These are phyloP conservation scores for Sericinus montela DNA, from an alignment of 2,888 invertebrate species.

Conservation along the genomic window DNA sequence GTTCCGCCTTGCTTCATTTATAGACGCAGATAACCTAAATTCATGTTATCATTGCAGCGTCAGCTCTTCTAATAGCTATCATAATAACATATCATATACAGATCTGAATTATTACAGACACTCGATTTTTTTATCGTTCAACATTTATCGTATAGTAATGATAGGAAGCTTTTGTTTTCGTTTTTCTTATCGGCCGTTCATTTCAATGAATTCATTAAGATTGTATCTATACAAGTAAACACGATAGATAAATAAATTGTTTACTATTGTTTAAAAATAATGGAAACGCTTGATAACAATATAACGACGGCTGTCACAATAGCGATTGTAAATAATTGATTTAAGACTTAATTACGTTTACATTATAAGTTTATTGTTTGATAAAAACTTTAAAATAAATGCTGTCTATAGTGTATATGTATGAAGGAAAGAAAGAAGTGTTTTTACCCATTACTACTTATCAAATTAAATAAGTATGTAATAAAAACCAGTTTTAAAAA, in stretches of 20 bases:
- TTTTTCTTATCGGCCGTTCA: conserved; percentile 10
- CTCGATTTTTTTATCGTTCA: conserved; percentile 13
- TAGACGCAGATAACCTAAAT: neutral
- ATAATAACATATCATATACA: too few relatives aligned
- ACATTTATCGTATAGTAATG: conserved; percentile 10
- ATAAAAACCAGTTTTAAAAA: too few relatives aligned
- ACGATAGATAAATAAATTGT: conserved; percentile 6
- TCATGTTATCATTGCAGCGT: conserved; percentile 1
- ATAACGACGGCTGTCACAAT: conserved; percentile 1
- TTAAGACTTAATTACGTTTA: neutral
- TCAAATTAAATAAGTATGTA: too few relatives aligned
- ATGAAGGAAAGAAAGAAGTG: too few relatives aligned
- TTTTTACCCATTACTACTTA: too few relatives aligned
- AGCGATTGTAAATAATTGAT: neutral
- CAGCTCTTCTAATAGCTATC: neutral
- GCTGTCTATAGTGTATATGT: neutral
- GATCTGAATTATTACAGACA: too few relatives aligned
- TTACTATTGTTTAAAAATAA: conserved; percentile 3
- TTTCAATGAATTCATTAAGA: conserved; percentile 6
- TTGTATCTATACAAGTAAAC: conserved; percentile 4
- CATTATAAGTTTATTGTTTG: neutral
- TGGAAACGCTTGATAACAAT: neutral
- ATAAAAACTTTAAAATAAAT: neutral
- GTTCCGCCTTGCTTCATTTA: neutral
- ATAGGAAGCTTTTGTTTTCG: conserved; percentile 18